Conservation (phyloP, 2,888 invertebrate species). For the Metallyticus violacea region DNA sequence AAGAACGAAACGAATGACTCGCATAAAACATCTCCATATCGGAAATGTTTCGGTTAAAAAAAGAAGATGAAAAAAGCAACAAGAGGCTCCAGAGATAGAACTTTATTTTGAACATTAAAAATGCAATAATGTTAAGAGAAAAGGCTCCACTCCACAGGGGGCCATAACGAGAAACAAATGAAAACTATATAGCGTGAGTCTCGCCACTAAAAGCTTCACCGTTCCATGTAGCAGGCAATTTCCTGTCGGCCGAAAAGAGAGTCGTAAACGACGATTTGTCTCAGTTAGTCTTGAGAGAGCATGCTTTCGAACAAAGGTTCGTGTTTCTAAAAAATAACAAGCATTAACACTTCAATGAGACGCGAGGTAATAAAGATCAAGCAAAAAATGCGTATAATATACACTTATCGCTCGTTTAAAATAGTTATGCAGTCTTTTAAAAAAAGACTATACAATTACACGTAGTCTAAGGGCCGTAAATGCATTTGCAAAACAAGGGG, state of each 20-base stretch:
- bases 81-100: background rate
- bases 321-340: background rate
- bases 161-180: constrained; percentile 6
- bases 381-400: background rate
- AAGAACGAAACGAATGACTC: background rate
- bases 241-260: background rate
- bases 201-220: background rate
- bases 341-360: background rate
- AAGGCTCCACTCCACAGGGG: background rate
- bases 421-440: too few relatives aligned
- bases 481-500: too few relatives aligned
- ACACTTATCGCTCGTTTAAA: background rate
- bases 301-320: background rate
- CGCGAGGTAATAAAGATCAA: background rate
- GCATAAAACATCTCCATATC: background rate
- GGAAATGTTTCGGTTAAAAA: background rate
- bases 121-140: constrained; percentile 9
- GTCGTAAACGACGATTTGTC: background rate
- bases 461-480: background rate
- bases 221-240: background rate
- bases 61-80: too few relatives aligned
- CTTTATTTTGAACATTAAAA: background rate
- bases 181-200: background rate
- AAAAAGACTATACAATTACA: too few relatives aligned
- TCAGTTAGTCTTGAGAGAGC: background rate